phyloP scores from a whole-genome alignment of 2,113 vertebrate genomes.

The Pelvicachromis taeniatus region DNA sequence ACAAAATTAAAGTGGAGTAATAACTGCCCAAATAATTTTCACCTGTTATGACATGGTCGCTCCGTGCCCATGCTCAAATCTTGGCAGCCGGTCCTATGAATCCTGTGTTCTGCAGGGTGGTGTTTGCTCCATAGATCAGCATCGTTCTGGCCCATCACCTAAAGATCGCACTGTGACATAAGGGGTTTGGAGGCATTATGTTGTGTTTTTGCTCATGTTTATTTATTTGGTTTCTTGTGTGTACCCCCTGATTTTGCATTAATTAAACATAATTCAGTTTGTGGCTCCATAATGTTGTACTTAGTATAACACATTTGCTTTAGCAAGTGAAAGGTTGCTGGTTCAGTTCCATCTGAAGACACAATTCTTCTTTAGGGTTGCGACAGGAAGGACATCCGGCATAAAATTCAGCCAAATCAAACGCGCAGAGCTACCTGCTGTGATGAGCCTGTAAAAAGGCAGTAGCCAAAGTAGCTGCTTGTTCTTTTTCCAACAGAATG shows the following conservation, averaged over 20 bases:
- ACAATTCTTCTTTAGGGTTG: not conserved
- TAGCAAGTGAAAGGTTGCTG: not conserved
- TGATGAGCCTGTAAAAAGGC: not conserved
- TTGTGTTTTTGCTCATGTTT: not conserved
- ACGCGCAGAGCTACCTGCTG: not conserved
- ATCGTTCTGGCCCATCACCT: not conserved
- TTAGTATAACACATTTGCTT: not conserved
- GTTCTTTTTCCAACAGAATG: not conserved
- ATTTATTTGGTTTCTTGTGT: not conserved
- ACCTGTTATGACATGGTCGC: not conserved
- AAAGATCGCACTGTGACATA: not conserved
- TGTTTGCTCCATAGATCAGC: not conserved
- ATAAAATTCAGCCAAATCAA: not conserved
- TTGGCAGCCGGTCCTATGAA: not conserved
- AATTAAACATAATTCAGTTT: not conserved
- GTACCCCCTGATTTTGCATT: not conserved
- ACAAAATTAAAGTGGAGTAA: not conserved
- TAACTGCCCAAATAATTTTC: not conserved
- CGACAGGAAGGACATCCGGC: accelerated
- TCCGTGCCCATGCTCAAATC: not conserved
- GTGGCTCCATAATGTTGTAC: not conserved
- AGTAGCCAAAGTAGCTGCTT: not conserved
- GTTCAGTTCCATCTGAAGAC: not conserved
- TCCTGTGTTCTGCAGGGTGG: not conserved
- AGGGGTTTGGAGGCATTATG: not conserved